These are phyloP conservation scores for Chaetodon trifasciatus DNA, from an alignment of 2,797 vertebrate genomes.

Conservation along the genomic window DNA sequence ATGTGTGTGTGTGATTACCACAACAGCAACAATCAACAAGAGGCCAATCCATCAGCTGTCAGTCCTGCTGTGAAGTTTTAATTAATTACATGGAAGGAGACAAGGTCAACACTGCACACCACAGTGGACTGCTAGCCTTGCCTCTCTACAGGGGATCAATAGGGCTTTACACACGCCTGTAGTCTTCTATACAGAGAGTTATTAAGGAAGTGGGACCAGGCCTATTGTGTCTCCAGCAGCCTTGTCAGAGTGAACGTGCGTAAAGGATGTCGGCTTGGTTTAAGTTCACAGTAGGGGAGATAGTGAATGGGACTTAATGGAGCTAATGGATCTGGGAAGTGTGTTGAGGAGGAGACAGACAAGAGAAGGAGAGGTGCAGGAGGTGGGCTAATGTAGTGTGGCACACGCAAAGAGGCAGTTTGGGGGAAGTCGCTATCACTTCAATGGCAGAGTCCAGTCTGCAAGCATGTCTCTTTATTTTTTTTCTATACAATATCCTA, in stretches of 20 bases:
- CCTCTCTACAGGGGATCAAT: slow-evolving; percentile 78
- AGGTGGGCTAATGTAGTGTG: slow-evolving; percentile 59
- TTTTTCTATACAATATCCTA: not conserved
- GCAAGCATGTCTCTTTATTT: not conserved
- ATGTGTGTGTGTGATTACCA: slow-evolving; percentile 64
- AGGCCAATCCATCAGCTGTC: slow-evolving; percentile 85
- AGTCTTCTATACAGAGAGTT: slow-evolving; percentile 78
- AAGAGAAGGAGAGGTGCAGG: slow-evolving; percentile 44
- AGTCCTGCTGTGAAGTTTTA: slow-evolving; percentile 84
- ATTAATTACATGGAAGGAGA: slow-evolving; percentile 87
- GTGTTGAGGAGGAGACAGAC: slow-evolving; percentile 60
- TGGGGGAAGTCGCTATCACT: not conserved
- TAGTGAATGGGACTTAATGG: slow-evolving; percentile 77
- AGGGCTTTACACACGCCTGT: slow-evolving; percentile 75
- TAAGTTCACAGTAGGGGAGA: slow-evolving; percentile 75
- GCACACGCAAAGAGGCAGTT: slow-evolving; percentile 18
- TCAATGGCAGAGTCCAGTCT: not conserved
- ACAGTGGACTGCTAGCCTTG: slow-evolving; percentile 69
- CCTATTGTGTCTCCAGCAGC: slow-evolving; percentile 74
- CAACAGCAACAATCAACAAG: slow-evolving; percentile 84
- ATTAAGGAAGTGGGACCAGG: slow-evolving; percentile 77
- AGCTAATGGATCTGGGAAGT: slow-evolving; percentile 73
- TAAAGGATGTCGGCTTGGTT: slow-evolving; percentile 75
- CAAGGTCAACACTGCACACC: slow-evolving; percentile 81
- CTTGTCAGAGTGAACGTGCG: slow-evolving; percentile 68